A percentile compares a stretch with the other conserved stretches of the same genome.
Evolutionary conservation across 2,888 invertebrate species (phyloP).

Genomic region (Pandemis heparana): DNA sequence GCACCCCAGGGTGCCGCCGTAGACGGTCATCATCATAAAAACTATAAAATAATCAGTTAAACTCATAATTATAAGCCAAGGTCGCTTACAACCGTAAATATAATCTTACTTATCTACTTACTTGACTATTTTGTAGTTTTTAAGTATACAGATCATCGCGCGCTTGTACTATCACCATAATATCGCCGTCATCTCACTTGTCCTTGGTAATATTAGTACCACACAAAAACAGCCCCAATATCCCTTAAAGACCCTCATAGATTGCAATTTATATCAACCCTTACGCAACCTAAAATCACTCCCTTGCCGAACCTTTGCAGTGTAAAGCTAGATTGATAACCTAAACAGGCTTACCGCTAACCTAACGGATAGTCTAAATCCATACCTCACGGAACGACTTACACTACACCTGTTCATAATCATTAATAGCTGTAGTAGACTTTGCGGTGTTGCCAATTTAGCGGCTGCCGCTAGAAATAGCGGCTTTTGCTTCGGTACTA

Average conservation of each 20-base stretch:
- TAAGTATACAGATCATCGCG: no score
- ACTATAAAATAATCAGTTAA: no score
- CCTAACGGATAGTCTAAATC: constrained; percentile 29
- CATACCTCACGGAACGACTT: constrained; percentile 57
- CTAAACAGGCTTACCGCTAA: constrained; percentile 36
- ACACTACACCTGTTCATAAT: constrained; percentile 69
- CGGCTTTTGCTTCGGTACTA: no score
- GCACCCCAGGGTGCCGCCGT: no score
- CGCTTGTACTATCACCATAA: no score
- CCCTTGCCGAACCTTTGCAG: constrained; percentile 29
- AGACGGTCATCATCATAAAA: no score
- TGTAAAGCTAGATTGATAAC: constrained; percentile 40
- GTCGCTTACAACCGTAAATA: no score
- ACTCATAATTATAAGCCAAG: no score
- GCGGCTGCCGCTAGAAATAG: no score
- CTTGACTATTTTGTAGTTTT: no score
- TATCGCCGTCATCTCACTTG: background rate
- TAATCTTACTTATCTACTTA: no score
- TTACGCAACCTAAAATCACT: constrained; percentile 36
- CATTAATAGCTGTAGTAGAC: constrained; percentile 28
- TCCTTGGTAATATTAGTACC: background rate
- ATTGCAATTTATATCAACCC: constrained; percentile 32
- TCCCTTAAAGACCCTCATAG: constrained; percentile 14
- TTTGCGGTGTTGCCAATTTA: constrained; percentile 19
- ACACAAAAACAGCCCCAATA: background rate